Evolutionary conservation across 2,888 invertebrate species (phyloP).

Genomic region (Pachymerium ferrugineum): DNA sequence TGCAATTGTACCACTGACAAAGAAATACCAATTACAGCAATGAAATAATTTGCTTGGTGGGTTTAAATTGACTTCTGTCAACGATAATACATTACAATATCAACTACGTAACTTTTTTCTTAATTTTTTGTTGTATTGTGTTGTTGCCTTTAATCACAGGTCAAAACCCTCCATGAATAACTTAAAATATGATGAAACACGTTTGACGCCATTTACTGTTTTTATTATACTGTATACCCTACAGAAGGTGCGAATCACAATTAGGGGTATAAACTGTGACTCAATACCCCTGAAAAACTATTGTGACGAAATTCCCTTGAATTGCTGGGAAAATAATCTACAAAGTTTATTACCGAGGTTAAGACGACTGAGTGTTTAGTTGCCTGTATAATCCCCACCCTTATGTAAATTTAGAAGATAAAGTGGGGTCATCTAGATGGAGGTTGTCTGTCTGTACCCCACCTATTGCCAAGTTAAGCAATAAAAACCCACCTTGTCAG

Average conservation of each 20-base stretch:
- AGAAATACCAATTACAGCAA: background rate
- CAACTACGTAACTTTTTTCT: conserved; percentile 1
- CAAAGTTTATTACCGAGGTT: too few relatives aligned
- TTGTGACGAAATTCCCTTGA: too few relatives aligned
- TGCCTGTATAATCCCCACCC: background rate
- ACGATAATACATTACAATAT: background rate
- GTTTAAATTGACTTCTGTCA: background rate
- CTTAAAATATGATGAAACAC: conserved; percentile 7
- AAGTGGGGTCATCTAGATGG: conserved; percentile 19
- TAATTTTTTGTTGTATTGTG: background rate
- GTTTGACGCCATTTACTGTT: conserved; percentile 15
- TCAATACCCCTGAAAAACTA: too few relatives aligned
- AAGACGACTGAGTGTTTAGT: background rate
- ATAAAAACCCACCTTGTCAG: conserved; percentile 21
- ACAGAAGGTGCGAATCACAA: too few relatives aligned
- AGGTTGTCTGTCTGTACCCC: background rate
- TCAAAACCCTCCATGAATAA: conserved; percentile 20
- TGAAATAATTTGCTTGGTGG: background rate
- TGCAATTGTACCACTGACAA: too few relatives aligned
- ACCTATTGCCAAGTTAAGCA: background rate
- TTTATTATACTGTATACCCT: too few relatives aligned
- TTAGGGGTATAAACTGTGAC: too few relatives aligned
- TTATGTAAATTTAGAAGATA: background rate
- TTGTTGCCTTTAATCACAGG: background rate
- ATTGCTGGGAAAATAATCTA: too few relatives aligned